A percentile compares a stretch with the other conserved stretches of the same genome.
Conservation (phyloP, 2,888 invertebrate species). For the Noctuana brunneofusca region DNA sequence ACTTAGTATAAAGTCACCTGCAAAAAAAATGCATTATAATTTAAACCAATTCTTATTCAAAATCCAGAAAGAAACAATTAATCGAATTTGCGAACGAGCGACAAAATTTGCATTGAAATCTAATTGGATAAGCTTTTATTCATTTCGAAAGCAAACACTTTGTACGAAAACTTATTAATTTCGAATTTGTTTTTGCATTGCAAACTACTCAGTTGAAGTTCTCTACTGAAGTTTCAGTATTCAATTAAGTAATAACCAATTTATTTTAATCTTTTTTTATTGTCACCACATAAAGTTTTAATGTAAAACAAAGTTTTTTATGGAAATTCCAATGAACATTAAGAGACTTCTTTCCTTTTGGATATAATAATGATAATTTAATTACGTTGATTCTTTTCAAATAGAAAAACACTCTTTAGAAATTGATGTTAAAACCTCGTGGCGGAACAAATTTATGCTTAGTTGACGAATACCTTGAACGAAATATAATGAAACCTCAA, state of each 20-base stretch:
- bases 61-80: conserved; percentile 7
- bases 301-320: neutral
- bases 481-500: neutral
- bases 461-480: too few relatives aligned
- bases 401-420: too few relatives aligned
- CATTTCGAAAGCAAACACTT: conserved; percentile 34
- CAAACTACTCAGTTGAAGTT: conserved; percentile 16
- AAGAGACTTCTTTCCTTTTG: too few relatives aligned
- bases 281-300: neutral
- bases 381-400: too few relatives aligned
- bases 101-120: conserved; percentile 17
- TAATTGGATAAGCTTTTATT: conserved; percentile 25
- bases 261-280: neutral
- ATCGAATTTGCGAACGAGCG: conserved; percentile 17
- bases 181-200: conserved; percentile 20
- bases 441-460: too few relatives aligned
- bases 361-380: too few relatives aligned
- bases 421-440: too few relatives aligned
- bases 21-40: neutral
- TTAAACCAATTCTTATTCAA: neutral
- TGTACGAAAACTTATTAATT: conserved; percentile 14
- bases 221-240: neutral
- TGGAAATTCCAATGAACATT: too few relatives aligned
- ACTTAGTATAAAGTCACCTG: too few relatives aligned
- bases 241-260: neutral